Percentiles rank a stretch among this genome's conserved stretches.
Evolutionary conservation across 2,797 vertebrate species (phyloP).

Genomic region (Rhabdophis nuchalis): DNA sequence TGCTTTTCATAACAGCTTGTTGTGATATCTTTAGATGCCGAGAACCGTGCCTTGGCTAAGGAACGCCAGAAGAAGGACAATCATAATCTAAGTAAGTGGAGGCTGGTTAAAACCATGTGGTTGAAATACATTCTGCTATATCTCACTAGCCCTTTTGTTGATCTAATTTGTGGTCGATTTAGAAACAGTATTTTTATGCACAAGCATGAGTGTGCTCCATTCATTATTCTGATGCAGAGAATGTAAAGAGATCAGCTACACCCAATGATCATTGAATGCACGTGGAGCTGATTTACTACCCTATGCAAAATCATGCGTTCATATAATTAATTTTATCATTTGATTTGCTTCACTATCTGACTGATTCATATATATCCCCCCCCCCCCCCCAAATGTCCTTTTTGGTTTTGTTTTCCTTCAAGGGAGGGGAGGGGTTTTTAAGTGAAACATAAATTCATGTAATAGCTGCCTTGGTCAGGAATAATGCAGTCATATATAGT

Average conservation of each 20-base stretch:
- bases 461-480: neutral
- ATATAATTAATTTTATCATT: neutral
- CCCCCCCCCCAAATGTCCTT: neutral
- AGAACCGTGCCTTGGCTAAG: conserved; percentile 90
- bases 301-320: neutral
- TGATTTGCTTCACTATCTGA: neutral
- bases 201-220: neutral
- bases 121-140: neutral
- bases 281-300: neutral
- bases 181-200: neutral
- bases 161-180: neutral
- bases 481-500: neutral
- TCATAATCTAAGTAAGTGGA: conserved; percentile 94
- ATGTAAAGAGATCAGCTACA: neutral
- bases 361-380: neutral
- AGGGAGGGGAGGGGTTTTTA: neutral
- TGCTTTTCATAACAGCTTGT: neutral
- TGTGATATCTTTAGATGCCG: conserved; percentile 77
- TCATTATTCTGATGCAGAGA: neutral
- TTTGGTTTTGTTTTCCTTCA: neutral
- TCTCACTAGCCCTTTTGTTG: neutral
- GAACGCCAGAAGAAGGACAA: conserved; percentile 99
- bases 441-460: neutral
- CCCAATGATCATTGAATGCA: neutral
- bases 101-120: neutral